Conservation (phyloP, 1,140 invertebrate genomes). For the Daktulosphaira vitifoliae region DNA sequence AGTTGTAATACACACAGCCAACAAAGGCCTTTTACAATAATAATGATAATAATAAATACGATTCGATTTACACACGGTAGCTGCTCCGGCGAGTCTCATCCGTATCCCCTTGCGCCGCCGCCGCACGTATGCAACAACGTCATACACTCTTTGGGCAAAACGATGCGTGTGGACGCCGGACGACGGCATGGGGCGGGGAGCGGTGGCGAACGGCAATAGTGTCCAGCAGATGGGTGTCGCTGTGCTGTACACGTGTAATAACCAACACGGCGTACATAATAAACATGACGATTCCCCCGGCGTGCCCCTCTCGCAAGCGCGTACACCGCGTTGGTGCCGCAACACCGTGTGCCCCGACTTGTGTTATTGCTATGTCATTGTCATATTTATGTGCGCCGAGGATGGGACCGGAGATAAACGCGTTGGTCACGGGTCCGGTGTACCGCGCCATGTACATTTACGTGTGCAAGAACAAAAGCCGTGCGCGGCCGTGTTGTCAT, state of each 20-base stretch:
- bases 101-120: too few species aligned
- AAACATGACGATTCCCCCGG: too few species aligned
- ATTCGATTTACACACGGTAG: conserved; percentile 25
- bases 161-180: too few species aligned
- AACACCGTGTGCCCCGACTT: conserved; percentile 2
- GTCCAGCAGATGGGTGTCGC: conserved; percentile 18
- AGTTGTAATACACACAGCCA: conserved; percentile 30
- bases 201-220: too few species aligned
- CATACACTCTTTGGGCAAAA: too few species aligned
- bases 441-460: background rate
- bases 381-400: conserved; percentile 3
- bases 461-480: conserved; percentile 1
- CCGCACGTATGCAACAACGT: too few species aligned
- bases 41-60: conserved; percentile 21
- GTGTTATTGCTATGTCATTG: conserved; percentile 21
- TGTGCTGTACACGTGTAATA: too few species aligned
- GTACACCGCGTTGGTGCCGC: background rate
- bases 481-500: conserved; percentile 22
- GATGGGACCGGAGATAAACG: conserved; percentile 28
- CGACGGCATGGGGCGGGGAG: too few species aligned
- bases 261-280: too few species aligned
- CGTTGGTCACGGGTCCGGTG: conserved; percentile 19
- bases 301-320: too few species aligned
- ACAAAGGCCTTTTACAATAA: conserved; percentile 11
- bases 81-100: background rate